Evolutionary conservation across 2,113 vertebrate species (phyloP).

Genomic region (Chauna torquata): DNA sequence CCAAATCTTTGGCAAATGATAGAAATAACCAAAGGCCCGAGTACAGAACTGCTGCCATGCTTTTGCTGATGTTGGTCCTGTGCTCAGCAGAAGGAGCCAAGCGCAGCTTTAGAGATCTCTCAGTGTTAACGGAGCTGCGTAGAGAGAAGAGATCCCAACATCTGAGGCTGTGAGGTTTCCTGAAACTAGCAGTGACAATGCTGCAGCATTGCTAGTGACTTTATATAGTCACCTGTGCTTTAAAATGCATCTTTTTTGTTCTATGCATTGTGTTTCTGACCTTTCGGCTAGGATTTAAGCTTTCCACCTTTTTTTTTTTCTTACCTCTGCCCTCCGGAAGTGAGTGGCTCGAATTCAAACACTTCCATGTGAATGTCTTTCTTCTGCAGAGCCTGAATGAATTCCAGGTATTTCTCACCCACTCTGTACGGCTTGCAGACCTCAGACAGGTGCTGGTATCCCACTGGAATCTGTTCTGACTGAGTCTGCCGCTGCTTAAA

Average conservation of each 20-base stretch:
- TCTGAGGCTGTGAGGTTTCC: neutral
- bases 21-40: neutral
- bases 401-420: slow-evolving; percentile 85
- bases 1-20: neutral
- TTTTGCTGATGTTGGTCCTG: neutral
- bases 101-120: neutral
- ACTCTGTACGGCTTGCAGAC: slow-evolving; percentile 83
- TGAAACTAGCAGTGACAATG: neutral
- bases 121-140: rapidly evolving
- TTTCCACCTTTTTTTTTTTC: neutral
- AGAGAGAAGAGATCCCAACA: neutral
- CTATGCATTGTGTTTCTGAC: neutral
- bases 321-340: slow-evolving; percentile 76
- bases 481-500: slow-evolving; percentile 83
- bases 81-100: neutral
- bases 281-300: neutral
- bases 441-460: slow-evolving; percentile 80
- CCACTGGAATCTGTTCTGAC: slow-evolving; percentile 78
- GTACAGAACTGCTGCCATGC: neutral
- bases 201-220: neutral
- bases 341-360: slow-evolving; percentile 83
- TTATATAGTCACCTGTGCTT: neutral
- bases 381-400: slow-evolving; percentile 73
- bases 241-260: neutral
- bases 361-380: slow-evolving; percentile 56